These are phyloP conservation scores for Serilophus lunatus DNA, from an alignment of 2,113 vertebrate genomes.

Conservation along the genomic window DNA sequence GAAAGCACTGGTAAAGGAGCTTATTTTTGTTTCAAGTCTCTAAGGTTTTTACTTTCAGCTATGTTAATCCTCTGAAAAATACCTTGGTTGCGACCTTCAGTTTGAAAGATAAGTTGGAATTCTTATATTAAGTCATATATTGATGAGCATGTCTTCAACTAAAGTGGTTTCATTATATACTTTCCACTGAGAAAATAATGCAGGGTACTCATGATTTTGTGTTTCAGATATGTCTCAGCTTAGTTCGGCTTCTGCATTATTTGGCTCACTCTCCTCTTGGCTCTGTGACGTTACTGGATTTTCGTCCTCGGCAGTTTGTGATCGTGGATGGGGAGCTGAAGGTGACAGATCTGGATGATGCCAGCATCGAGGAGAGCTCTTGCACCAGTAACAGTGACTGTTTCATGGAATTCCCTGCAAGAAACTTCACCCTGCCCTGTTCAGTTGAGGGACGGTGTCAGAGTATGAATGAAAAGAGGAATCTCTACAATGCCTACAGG, in stretches of 20 bases:
- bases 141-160: background rate
- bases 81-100: background rate
- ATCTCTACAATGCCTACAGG: constrained; percentile 92
- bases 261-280: constrained; percentile 88
- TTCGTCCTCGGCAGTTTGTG: constrained; percentile 89
- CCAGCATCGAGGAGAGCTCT: constrained; percentile 80
- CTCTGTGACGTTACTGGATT: constrained; percentile 86
- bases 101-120: background rate
- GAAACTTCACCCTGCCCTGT: constrained; percentile 86
- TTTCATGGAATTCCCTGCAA: constrained; percentile 83
- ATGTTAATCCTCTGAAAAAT: constrained; percentile 37
- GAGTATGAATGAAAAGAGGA: constrained; percentile 87
- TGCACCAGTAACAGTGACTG: constrained; percentile 76
- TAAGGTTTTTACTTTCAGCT: constrained; percentile 19
- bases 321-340: constrained; percentile 86
- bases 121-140: background rate
- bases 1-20: constrained; percentile 39
- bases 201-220: background rate
- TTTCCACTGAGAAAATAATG: background rate
- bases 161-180: background rate
- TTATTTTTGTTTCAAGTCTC: constrained; percentile 46
- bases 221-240: constrained; percentile 85
- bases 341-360: constrained; percentile 86
- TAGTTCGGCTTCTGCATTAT: constrained; percentile 84
- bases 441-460: constrained; percentile 80